phyloP scores from a whole-genome alignment of 2,888 invertebrate species.

The Nymphalis urticae region DNA sequence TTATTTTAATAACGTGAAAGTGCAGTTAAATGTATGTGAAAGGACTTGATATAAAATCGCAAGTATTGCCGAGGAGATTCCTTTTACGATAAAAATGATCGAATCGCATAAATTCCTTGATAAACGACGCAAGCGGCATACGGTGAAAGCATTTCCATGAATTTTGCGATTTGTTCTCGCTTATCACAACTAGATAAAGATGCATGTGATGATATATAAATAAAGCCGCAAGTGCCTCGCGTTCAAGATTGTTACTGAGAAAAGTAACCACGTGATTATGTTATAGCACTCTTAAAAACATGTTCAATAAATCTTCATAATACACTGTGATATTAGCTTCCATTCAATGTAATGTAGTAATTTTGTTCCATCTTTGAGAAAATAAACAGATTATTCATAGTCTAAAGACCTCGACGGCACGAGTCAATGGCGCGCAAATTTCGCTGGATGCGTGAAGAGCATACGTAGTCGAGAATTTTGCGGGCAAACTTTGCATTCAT shows the following conservation, averaged over 20 bases:
- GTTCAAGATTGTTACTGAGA: slow-evolving; percentile 53
- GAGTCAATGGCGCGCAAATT: slow-evolving; percentile 60
- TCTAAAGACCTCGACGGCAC: slow-evolving; percentile 53
- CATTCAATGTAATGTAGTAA: slow-evolving; percentile 27
- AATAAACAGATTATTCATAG: slow-evolving; percentile 50
- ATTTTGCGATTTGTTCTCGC: slow-evolving; percentile 54
- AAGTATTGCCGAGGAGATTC: slow-evolving; percentile 17
- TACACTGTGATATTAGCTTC: slow-evolving; percentile 32
- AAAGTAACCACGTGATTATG: slow-evolving; percentile 41
- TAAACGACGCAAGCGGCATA: slow-evolving; percentile 46
- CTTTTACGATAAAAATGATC: slow-evolving; percentile 54
- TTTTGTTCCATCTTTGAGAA: slow-evolving; percentile 36
- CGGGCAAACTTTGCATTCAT: slow-evolving; percentile 71
- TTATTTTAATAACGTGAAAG: slow-evolving; percentile 23
- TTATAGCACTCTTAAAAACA: slow-evolving; percentile 36
- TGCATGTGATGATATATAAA: slow-evolving; percentile 49
- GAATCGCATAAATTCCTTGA: slow-evolving; percentile 49
- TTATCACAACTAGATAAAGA: slow-evolving; percentile 53
- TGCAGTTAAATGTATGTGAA: slow-evolving; percentile 25
- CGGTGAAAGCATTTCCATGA: slow-evolving; percentile 54
- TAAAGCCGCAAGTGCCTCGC: slow-evolving; percentile 52
- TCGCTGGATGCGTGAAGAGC: slow-evolving; percentile 60
- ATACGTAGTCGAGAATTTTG: slow-evolving; percentile 51
- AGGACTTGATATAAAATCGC: slow-evolving; percentile 19
- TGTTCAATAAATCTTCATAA: slow-evolving; percentile 16